Conservation (phyloP, 2,888 invertebrate species). For the Caenorhabditis plicata region DNA sequence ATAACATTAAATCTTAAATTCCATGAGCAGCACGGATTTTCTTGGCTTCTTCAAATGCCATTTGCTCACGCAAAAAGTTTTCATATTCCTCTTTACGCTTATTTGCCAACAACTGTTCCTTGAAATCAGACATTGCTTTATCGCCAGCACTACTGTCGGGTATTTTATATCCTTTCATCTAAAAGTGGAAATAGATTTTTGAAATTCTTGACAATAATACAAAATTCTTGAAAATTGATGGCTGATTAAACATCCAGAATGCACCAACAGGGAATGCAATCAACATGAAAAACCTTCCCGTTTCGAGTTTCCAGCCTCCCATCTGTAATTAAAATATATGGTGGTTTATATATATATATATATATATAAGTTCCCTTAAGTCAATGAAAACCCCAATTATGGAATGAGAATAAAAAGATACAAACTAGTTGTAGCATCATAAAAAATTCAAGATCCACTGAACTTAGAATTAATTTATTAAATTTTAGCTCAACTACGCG, state of each 20-base stretch:
- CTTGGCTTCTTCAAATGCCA: conserved; percentile 59
- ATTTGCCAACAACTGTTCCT: conserved; percentile 49
- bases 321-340: no score
- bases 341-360: no score
- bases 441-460: no score
- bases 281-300: conserved; percentile 51
- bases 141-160: conserved; percentile 53
- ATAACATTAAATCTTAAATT: conserved; percentile 11
- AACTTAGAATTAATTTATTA: no score
- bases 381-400: no score
- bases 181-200: conserved; percentile 23
- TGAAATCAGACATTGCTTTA: conserved; percentile 50
- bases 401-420: no score
- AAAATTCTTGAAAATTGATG: conserved; percentile 55
- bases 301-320: conserved; percentile 59
- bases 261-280: conserved; percentile 60
- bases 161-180: conserved; percentile 58
- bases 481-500: no score
- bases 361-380: no score
- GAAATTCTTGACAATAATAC: conserved; percentile 10
- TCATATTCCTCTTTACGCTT: conserved; percentile 58
- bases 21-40: conserved; percentile 27
- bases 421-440: no score
- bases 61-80: conserved; percentile 51
- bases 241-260: conserved; percentile 62